Evolutionary conservation across 2,888 invertebrate genomes (phyloP).

Genomic region (Mimachlamys varia): DNA sequence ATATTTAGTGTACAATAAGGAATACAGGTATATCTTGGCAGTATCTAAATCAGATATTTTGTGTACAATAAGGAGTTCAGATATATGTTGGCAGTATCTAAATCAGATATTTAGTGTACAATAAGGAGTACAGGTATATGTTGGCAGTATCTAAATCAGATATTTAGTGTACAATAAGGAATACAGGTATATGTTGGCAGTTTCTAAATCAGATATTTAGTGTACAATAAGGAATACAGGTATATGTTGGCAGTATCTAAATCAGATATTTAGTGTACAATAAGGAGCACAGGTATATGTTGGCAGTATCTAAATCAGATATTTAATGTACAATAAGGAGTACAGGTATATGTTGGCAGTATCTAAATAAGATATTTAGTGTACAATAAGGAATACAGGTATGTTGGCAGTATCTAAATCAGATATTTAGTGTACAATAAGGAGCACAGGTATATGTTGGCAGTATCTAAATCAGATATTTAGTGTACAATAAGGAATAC

Average conservation of each 20-base stretch:
- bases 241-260: conserved; percentile 44
- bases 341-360: conserved; percentile 61
- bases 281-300: conserved; percentile 68
- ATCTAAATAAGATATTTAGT: neutral
- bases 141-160: neutral
- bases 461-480: neutral
- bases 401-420: neutral
- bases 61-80: conserved; percentile 69
- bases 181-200: conserved; percentile 63
- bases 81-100: conserved; percentile 51
- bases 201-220: neutral
- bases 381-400: conserved; percentile 71
- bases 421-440: conserved; percentile 56
- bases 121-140: conserved; percentile 69
- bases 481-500: conserved; percentile 64
- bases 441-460: conserved; percentile 66
- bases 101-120: conserved; percentile 44
- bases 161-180: conserved; percentile 60
- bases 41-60: neutral
- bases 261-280: conserved; percentile 49
- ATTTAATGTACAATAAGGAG: conserved; percentile 62
- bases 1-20: conserved; percentile 57
- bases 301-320: neutral
- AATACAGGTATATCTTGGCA: conserved; percentile 65
- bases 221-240: conserved; percentile 70